These are phyloP conservation scores for Aspidapion aeneum DNA, from an alignment of 2,888 invertebrate species.

Conservation along the genomic window DNA sequence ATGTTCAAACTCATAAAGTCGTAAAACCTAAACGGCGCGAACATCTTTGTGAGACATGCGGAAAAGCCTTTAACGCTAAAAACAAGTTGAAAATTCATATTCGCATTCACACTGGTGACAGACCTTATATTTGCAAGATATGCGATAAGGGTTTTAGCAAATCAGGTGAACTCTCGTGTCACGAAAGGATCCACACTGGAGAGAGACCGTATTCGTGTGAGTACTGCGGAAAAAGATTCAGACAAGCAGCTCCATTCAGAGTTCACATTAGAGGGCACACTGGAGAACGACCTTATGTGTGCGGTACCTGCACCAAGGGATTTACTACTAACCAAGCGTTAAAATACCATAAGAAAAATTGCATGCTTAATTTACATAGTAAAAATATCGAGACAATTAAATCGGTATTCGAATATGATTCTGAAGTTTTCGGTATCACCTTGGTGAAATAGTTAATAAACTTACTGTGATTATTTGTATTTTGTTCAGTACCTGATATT, in stretches of 20 bases:
- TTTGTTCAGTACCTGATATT: no score
- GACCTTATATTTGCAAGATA: constrained; percentile 35
- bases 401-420: no score
- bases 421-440: no score
- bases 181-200: constrained; percentile 44
- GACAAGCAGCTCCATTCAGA: constrained; percentile 36
- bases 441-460: no score
- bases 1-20: constrained; percentile 44
- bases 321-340: constrained; percentile 37
- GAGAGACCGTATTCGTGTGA: constrained; percentile 43
- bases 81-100: constrained; percentile 36
- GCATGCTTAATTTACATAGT: no score
- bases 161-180: constrained; percentile 37
- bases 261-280: constrained; percentile 41
- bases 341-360: constrained; percentile 36
- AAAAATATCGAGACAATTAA: no score
- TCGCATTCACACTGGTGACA: constrained; percentile 37
- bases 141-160: constrained; percentile 39
- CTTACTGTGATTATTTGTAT: no score
- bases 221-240: constrained; percentile 43
- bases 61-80: constrained; percentile 38
- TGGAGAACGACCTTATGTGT: constrained; percentile 40
- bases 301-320: constrained; percentile 37
- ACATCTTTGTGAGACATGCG: constrained; percentile 41
- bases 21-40: constrained; percentile 26